These are phyloP conservation scores for Oscheius sp. DNA, from an alignment of 2,888 invertebrate genomes.

Conservation along the genomic window DNA sequence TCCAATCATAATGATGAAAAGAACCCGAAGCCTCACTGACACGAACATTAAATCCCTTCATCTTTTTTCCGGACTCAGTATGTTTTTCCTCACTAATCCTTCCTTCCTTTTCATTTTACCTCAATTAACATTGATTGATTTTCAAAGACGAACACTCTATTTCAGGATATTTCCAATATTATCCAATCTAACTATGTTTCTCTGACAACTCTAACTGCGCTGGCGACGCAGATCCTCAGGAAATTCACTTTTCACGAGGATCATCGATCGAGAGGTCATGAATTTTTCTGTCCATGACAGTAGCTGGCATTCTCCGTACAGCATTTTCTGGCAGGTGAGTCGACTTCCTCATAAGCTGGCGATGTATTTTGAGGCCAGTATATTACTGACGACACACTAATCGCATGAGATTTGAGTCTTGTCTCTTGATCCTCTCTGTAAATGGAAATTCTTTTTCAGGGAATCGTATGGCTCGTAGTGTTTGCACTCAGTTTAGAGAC, in stretches of 20 bases:
- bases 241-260: conserved; percentile 14
- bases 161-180: too few species aligned
- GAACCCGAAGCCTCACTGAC: conserved; percentile 18
- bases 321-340: conserved; percentile 53
- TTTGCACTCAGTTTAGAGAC: conserved; percentile 67
- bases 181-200: neutral
- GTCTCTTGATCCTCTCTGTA: conserved; percentile 1
- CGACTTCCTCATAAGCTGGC: neutral
- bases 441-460: conserved; percentile 45
- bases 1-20: conserved; percentile 2
- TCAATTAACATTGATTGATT: neutral
- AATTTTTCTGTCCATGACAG: conserved; percentile 40
- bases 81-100: neutral
- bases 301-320: conserved; percentile 61
- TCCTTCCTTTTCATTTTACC: neutral
- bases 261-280: conserved; percentile 15
- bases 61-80: neutral
- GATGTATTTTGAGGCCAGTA: neutral
- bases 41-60: conserved; percentile 19
- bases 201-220: conserved; percentile 3
- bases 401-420: conserved; percentile 30
- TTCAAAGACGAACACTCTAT: neutral
- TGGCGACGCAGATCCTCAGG: conserved; percentile 5
- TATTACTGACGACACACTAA: conserved; percentile 31
- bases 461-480: conserved; percentile 66